Base-by-base conservation (phyloP, 2,888 invertebrate species). In the Desoria tigrina region DNA sequence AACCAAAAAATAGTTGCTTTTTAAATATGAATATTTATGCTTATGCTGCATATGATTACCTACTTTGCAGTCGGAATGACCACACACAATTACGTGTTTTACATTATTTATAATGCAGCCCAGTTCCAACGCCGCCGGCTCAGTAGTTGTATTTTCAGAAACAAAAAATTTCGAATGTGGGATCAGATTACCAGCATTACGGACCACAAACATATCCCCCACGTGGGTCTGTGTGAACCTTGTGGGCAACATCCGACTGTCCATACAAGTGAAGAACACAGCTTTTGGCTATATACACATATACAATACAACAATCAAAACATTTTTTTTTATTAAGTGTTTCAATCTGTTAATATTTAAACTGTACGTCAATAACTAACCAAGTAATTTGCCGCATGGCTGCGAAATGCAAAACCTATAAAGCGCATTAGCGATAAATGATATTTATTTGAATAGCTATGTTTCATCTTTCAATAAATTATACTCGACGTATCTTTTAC, bases 241-340 rank as follows among this genome's bases (percentile, higher is more conserved):
- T 66, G 96, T 94, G 26, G 97, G 95, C 77, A 96, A 89, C 90
- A 98, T 93, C 82, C 98, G 85, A 81, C 94, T 94, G 85, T 98
- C 97, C 90, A 98, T 96, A 81, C 97, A 98, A 50, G 95, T 94
- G 82, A 97, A 95, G 83, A 97, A 93, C 69, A 97, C 90, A 72
- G 95, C 94, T 84, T 93, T 92, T 21, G 97, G 97, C 93, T 97
- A 82, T 79, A 85, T 85, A 79, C 39, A 21, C 49, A 18, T 14
- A 49, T 1, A 53, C 18, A 28, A 27, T 28, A 50, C 53, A 24
- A 23, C 4, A 11, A 32, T 32, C 11, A 32, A 4, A 32, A 32
- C n/a, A 32, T 32, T 32, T 32, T 32, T n/a, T n/a, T n/a, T n/a
- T n/a, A n/a, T n/a, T n/a, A n/a, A n/a, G n/a, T n/a, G n/a, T n/a